Conservation (phyloP, 2,797 vertebrate species). For the Phrynocephalus vlangalii region DNA sequence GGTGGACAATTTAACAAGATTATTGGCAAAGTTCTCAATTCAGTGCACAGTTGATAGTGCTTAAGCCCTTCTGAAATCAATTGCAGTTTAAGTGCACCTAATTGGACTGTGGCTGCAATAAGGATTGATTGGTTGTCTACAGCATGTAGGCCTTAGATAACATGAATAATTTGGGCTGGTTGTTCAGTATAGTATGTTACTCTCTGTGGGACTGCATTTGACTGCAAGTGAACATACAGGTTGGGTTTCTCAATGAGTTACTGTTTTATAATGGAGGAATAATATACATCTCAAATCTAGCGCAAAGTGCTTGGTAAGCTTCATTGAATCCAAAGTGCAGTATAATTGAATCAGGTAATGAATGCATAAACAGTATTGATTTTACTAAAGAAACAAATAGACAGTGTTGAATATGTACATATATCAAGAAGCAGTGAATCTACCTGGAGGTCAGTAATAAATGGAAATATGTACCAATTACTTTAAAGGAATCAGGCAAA, state of each 20-base stretch:
- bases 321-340: background rate
- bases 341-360: background rate
- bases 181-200: background rate
- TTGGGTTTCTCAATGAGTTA: background rate
- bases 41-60: background rate
- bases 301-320: background rate
- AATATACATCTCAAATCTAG: background rate
- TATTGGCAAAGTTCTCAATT: background rate
- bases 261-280: background rate
- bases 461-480: conserved; percentile 50
- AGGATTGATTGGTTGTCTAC: background rate
- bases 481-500: no score
- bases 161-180: background rate
- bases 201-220: background rate
- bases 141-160: background rate
- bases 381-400: background rate
- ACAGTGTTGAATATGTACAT: background rate
- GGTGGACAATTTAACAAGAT: background rate
- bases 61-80: background rate
- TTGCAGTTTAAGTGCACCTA: background rate
- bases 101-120: background rate
- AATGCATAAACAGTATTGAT: background rate
- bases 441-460: conserved; percentile 51
- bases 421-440: background rate
- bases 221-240: background rate